Base-by-base conservation (phyloP, 92 coral and sea anemone genomes). In the Phenganax subtilis region DNA sequence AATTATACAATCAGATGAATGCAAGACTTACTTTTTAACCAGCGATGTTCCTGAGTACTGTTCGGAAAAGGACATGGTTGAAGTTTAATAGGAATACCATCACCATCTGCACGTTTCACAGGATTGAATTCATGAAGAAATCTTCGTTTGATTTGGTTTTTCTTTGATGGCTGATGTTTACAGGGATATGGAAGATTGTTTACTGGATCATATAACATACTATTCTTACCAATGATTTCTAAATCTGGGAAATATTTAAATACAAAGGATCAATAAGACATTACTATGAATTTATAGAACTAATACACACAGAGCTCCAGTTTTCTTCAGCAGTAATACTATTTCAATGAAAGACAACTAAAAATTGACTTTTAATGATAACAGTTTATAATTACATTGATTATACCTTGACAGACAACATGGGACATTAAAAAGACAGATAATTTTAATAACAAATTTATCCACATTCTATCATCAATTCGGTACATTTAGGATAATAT, bases 11-110 rank as follows among this genome's bases (percentile, higher is more conserved):
- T 16, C 27, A 53, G 6, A n/a, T 10, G 10, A 4, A 10, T 75
- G 8, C 16, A 52, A 6, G 29, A 55, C 59, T 20, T 64, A 79
- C 83, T 79, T 54, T 79, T 79, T 9, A 59, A 59, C 83, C 83
- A 79, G 7, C 83, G 73, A 54, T 79, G 83, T 79, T 79, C 83
- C 53, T 79, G 83, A 27, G 83, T 79, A 28, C 60, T 62, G 53
- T 79, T 79, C 7, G 83, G 83, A 25, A 79, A 79, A 31, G 83
- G 83, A 64, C 83, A 79, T 27, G 83, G 83, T 52, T 63, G 83
- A 3, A 79, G 15, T 54, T 79, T 63, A 12, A 79, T 79, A 0
- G 83, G 83, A 79, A 79, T 16, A 25, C 47, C 55, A 62, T 65
- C 83, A 8, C 83, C 83, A 59, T 76, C 81, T 10, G 69, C 70